Evolutionary conservation across 2,888 invertebrate species (phyloP).

Genomic region (Cryptocheilus praepositus): DNA sequence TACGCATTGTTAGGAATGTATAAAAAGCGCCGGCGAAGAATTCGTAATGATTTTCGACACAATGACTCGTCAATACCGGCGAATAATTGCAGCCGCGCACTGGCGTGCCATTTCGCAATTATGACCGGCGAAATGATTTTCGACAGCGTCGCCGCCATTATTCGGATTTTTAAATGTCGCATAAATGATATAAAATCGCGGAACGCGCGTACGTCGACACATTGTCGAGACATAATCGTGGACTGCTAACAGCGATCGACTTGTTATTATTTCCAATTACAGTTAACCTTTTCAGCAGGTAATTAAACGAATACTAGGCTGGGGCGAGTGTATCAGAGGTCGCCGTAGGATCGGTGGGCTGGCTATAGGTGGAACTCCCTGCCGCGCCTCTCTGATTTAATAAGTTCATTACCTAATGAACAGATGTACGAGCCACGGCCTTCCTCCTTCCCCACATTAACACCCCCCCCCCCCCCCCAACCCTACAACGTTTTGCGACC

Average conservation of each 20-base stretch:
- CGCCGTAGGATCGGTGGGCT: constrained; percentile 13
- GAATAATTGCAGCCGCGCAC: too few species aligned
- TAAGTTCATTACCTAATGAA: constrained; percentile 73
- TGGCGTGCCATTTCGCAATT: too few species aligned
- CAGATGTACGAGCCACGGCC: constrained; percentile 63
- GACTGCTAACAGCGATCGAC: constrained; percentile 26
- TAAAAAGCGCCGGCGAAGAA: not conserved
- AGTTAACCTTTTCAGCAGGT: constrained; percentile 61
- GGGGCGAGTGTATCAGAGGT: constrained; percentile 13
- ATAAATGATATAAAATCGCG: not conserved
- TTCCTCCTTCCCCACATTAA: too few species aligned
- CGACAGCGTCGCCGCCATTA: not conserved
- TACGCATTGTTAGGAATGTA: not conserved
- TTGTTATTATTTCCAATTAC: constrained; percentile 59
- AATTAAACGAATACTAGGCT: constrained; percentile 59
- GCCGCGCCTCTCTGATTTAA: constrained; percentile 67
- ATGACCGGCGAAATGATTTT: constrained; percentile 12
- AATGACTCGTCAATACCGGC: not conserved
- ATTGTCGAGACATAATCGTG: constrained; percentile 7
- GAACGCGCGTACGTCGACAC: not conserved
- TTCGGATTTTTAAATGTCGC: constrained; percentile 13
- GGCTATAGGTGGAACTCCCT: constrained; percentile 46
- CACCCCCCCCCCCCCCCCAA: constrained; percentile 14
- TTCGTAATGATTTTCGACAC: constrained; percentile 3
- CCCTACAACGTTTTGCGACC: constrained; percentile 7